Conservation (phyloP, 2,797 vertebrate species). For the Taeniopygia guttata region DNA sequence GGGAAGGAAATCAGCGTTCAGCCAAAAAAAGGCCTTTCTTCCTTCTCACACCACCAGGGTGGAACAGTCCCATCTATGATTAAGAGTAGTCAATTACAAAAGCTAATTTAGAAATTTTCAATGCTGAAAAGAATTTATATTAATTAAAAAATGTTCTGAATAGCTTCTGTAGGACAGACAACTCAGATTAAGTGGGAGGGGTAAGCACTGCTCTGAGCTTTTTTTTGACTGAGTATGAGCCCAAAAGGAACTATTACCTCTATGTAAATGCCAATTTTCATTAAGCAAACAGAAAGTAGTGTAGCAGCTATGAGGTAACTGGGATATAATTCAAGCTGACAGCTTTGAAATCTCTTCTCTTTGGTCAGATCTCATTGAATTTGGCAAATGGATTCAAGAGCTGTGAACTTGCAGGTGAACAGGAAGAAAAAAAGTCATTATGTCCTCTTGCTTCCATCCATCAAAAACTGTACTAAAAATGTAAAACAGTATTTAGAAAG, state of each 20-base stretch:
- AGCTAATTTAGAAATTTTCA: neutral
- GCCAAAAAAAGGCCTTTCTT: neutral
- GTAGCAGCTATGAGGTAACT: neutral
- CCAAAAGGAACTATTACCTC: conserved; percentile 16
- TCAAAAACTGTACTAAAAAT: neutral
- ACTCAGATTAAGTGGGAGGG: neutral
- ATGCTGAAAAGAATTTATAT: neutral
- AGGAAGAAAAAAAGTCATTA: neutral
- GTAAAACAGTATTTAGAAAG: neutral
- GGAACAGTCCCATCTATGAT: neutral
- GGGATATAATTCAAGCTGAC: conserved; percentile 40
- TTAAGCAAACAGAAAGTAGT: conserved; percentile 7
- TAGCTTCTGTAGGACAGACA: neutral
- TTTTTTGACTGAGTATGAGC: neutral
- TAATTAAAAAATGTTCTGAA: neutral
- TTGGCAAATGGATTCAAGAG: neutral
- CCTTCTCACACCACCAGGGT: neutral
- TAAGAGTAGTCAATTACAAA: neutral
- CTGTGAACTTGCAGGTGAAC: neutral
- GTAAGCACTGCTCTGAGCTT: neutral
- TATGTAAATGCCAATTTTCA: conserved; percentile 41
- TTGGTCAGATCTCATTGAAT: conserved; percentile 24
- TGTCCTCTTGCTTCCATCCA: neutral
- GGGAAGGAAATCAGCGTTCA: neutral
- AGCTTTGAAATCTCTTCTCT: conserved; percentile 26